phyloP scores from a whole-genome alignment of 2,797 vertebrate species.

The Rhinichthys osculus region DNA sequence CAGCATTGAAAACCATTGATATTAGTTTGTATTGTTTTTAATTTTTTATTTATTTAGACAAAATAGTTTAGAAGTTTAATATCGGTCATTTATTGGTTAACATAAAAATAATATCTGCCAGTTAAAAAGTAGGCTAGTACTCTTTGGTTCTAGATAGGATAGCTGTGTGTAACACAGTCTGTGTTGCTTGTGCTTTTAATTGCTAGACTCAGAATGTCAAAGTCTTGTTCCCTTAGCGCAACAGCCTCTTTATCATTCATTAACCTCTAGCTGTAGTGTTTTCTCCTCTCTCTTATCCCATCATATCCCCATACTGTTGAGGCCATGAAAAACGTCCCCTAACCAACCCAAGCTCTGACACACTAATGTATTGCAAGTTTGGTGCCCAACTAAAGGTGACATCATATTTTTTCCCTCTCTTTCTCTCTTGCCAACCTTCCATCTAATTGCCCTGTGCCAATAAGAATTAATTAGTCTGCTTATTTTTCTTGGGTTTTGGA shows the following conservation, averaged over 20 bases:
- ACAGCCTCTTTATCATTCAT: slow-evolving; percentile 86
- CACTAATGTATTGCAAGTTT: slow-evolving; percentile 84
- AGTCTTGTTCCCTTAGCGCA: slow-evolving; percentile 72
- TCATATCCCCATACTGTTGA: slow-evolving; percentile 72
- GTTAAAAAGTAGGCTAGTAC: background rate
- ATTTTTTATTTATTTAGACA: background rate
- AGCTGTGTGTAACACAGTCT: background rate
- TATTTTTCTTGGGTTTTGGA: slow-evolving; percentile 95
- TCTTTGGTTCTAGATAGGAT: background rate
- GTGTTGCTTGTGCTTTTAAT: slow-evolving; percentile 64
- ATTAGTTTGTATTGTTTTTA: background rate
- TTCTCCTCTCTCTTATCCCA: slow-evolving; percentile 71
- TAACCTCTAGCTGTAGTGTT: slow-evolving; percentile 81
- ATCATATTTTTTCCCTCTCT: slow-evolving; percentile 83
- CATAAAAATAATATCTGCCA: background rate
- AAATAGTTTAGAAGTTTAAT: background rate
- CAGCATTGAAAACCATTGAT: background rate
- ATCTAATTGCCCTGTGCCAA: slow-evolving; percentile 99
- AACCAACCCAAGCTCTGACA: slow-evolving; percentile 78
- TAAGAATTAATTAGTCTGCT: slow-evolving; percentile 99
- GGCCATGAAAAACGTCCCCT: slow-evolving; percentile 76
- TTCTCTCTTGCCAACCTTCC: slow-evolving; percentile 80
- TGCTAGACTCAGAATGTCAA: slow-evolving; percentile 70
- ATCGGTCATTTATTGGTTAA: background rate
- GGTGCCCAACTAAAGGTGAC: slow-evolving; percentile 91